Conservation (phyloP, 2,888 invertebrate genomes). For the Drosophila nigricruria region DNA sequence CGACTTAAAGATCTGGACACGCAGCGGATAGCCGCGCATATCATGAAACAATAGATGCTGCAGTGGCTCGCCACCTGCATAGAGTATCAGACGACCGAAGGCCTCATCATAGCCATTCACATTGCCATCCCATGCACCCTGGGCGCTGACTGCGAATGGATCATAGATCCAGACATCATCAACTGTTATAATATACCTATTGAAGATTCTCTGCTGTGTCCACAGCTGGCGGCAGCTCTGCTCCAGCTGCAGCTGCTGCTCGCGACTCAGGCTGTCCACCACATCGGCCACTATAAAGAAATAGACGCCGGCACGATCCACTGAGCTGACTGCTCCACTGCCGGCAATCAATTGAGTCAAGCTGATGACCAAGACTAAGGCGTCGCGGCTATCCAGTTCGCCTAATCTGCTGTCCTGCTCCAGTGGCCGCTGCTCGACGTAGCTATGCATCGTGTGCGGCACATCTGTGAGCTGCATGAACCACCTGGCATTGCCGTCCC, state of each 20-base stretch:
- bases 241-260: conserved; percentile 47
- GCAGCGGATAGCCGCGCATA: conserved; percentile 83
- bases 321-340: conserved; percentile 47
- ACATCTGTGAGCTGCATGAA: conserved; percentile 48
- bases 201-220: conserved; percentile 64
- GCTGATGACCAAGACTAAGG: conserved; percentile 67
- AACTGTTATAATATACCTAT: conserved; percentile 68
- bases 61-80: conserved; percentile 54
- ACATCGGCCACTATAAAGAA: conserved; percentile 68
- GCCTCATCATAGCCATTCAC: conserved; percentile 32
- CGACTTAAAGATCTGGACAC: conserved; percentile 84
- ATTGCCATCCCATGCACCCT: conserved; percentile 2
- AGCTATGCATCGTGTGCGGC: conserved; percentile 41
- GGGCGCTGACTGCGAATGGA: conserved; percentile 64
- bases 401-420: background rate
- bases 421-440: conserved; percentile 34
- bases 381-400: conserved; percentile 45
- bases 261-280: conserved; percentile 6
- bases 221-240: conserved; percentile 66
- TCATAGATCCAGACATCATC: conserved; percentile 72
- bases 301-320: conserved; percentile 61
- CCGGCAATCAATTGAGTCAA: conserved; percentile 51
- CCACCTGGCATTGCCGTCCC: conserved; percentile 67
- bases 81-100: conserved; percentile 69
- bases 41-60: conserved; percentile 72